Evolutionary conservation across 2,113 vertebrate species (phyloP).

Genomic region (Carettochelys insculpta): DNA sequence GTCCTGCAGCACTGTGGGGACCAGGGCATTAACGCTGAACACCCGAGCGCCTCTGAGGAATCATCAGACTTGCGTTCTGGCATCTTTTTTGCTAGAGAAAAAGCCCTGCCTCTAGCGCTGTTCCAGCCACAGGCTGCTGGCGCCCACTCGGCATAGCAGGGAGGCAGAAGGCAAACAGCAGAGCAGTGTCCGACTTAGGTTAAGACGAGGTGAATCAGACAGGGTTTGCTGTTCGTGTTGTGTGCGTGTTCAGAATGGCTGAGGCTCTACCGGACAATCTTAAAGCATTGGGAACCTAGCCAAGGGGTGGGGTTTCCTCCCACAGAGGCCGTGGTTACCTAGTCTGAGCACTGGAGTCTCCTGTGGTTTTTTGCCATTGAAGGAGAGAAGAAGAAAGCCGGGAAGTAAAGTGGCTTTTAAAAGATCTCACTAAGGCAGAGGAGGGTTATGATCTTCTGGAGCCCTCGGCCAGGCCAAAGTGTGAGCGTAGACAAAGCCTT

Average conservation of each 20-base stretch:
- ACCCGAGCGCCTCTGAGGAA: no score
- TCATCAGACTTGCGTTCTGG: no score
- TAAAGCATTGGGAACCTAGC: no score
- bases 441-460: no score
- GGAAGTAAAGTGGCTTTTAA: not conserved
- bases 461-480: no score
- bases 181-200: no score
- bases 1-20: no score
- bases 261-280: not conserved
- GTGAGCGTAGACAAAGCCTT: no score
- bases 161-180: not conserved
- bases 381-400: not conserved
- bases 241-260: not conserved
- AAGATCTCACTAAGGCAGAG: not conserved
- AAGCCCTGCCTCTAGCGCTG: not conserved
- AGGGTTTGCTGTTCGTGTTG: not conserved
- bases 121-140: not conserved
- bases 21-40: no score
- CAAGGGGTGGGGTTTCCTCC: no score
- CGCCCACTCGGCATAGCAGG: not conserved
- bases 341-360: not conserved
- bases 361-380: not conserved
- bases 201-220: not conserved
- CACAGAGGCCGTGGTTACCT: no score
- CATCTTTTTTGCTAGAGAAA: no score